These are phyloP conservation scores for Octopus sinensis DNA, from an alignment of 1,140 invertebrate genomes.

Conservation along the genomic window DNA sequence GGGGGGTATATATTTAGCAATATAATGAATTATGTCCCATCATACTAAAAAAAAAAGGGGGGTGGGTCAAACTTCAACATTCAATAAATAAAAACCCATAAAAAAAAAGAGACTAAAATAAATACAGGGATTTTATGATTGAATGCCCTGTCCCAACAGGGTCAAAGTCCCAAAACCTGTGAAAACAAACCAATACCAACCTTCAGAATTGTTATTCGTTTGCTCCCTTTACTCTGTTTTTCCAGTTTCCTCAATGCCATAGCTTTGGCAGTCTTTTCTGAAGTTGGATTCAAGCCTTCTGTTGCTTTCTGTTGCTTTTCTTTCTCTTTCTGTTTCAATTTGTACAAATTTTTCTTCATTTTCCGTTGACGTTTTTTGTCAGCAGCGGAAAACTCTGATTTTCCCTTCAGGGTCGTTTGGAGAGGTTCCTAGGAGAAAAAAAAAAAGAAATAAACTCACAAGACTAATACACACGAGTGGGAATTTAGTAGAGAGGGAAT, in stretches of 20 bases:
- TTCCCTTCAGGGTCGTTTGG: background rate
- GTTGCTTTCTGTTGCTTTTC: background rate
- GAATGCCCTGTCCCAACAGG: background rate
- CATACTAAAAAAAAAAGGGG: no score
- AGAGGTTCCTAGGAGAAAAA: background rate
- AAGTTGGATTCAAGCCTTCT: background rate
- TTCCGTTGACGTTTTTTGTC: background rate
- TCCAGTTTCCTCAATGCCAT: background rate
- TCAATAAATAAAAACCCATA: no score
- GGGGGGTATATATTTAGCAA: no score
- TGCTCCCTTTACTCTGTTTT: background rate
- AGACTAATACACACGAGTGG: no score
- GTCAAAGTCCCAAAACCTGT: background rate
- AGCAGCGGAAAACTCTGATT: background rate
- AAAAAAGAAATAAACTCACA: background rate
- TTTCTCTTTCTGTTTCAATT: background rate
- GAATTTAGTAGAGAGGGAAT: no score
- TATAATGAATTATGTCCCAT: no score
- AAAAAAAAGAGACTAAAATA: no score
- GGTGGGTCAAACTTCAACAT: no score
- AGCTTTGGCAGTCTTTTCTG: background rate
- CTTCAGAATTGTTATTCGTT: background rate
- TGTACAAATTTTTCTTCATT: constrained; percentile 1
- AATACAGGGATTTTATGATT: background rate
- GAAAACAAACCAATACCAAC: background rate